Evolutionary conservation across 2,113 vertebrate genomes (phyloP).

Genomic region (Heptranchias perlo): DNA sequence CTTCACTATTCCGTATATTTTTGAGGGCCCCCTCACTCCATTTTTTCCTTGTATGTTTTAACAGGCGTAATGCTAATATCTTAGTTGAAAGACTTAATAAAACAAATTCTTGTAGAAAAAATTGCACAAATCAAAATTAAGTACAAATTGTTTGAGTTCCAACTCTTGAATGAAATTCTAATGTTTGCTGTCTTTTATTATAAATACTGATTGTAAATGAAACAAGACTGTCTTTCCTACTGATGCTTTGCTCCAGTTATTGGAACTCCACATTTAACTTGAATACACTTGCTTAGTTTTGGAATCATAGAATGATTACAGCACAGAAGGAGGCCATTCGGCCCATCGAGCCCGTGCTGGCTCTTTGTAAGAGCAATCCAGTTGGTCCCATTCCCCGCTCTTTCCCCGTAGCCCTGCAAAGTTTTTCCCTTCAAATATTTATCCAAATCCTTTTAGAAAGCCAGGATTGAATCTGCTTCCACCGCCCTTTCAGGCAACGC

Average conservation of each 20-base stretch:
- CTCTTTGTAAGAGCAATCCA: no score
- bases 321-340: no score
- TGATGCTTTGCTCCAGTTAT: background rate
- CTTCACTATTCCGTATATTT: background rate
- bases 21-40: background rate
- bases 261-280: background rate
- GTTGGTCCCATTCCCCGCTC: no score
- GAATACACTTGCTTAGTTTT: background rate
- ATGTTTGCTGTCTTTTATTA: background rate
- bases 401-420: no score
- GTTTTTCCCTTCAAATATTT: no score
- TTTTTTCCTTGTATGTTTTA: background rate
- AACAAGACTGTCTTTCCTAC: background rate
- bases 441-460: no score
- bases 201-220: background rate
- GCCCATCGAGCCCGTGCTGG: no score
- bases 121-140: background rate
- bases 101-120: background rate
- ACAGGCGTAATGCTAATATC: background rate
- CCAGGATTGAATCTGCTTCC: no score
- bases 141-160: background rate
- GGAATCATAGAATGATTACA: no score
- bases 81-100: background rate
- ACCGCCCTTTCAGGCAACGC: no score
- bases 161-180: background rate